Base-by-base conservation (phyloP, 2,113 vertebrate genomes). In the Gymnorhina tibicen region DNA sequence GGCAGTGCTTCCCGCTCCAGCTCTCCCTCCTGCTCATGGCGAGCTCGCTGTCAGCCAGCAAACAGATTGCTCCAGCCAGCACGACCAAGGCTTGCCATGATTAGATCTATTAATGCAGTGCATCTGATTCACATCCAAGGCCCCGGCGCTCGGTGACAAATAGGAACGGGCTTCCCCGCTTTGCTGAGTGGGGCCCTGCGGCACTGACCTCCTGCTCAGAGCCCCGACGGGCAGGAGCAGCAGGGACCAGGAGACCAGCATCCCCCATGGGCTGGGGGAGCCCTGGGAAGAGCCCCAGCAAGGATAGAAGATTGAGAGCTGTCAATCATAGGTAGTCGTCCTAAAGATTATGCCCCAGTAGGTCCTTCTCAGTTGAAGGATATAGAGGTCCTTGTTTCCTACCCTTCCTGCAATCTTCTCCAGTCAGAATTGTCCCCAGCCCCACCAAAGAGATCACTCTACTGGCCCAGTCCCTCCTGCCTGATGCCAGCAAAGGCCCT, bases 91-190 rank as follows among this genome's bases (percentile, higher is more conserved):
- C 93, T 95, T 10, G 73, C 66, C 6, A 93, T 95, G 95, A 96
- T 96, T 73, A 91, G 28, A 96, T 81, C 96, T 82, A 92, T 95
- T 94, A 95, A 92, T 72, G 73, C 83, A 49, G 17, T 8, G 91
- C 91, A 64, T 96, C 96, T 82, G 83, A 96, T 94, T 58, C 93
- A 87, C 92, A 88, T 94, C 90, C 92, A 73, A 94, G 96, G 92
- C 93, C 83, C 93, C 1, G 1, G 32, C 7, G 4, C 72, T 63
- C 9, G 0, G 64, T 96, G 95, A 96, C 83, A 92, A 91, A 96
- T 89, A 62, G 83, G 58, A 83, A 96, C 1, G 1, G 92, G 74
- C 47, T 95, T 86, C 60, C 56, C 56, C 1, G 44, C 73, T n/a
- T 56, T 13, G 42, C 85, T 7, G 35, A 90, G 90, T 7, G 0